A percentile compares a stretch with the other conserved stretches of the same genome.
phyloP scores from a whole-genome alignment of 2,797 vertebrate species.

The Helicolenus hilgendorfi region DNA sequence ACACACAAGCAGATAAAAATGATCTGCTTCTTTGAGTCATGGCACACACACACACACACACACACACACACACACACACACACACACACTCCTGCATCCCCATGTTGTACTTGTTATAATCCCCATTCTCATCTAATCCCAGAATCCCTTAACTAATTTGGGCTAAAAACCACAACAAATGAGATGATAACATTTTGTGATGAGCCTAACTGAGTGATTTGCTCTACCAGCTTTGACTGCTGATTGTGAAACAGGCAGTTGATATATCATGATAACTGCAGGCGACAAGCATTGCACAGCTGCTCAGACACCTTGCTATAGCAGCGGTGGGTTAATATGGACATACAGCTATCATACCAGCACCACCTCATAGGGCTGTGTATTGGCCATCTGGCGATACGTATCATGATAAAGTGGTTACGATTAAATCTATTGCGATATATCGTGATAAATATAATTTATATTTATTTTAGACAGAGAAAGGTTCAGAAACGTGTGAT shows the following conservation, averaged over 20 bases:
- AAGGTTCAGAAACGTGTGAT: too few relatives aligned
- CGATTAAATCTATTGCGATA: too few relatives aligned
- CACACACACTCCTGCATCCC: constrained; percentile 8
- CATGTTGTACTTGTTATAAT: constrained; percentile 35
- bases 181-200: constrained; percentile 64
- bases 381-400: too few relatives aligned
- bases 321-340: not conserved
- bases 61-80: not conserved
- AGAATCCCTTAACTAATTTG: constrained; percentile 74
- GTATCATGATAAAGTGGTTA: too few relatives aligned
- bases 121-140: constrained; percentile 64
- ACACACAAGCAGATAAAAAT: not conserved
- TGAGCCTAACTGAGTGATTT: constrained; percentile 60
- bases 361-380: not conserved
- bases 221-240: constrained; percentile 21
- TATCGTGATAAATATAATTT: too few relatives aligned
- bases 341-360: not conserved
- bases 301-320: constrained; percentile 17
- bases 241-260: constrained; percentile 40
- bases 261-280: constrained; percentile 32
- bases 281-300: not conserved
- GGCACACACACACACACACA: not conserved
- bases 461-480: too few relatives aligned
- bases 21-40: not conserved
- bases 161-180: constrained; percentile 74